These are phyloP conservation scores for Habrosyne pyritoides DNA, from an alignment of 2,888 invertebrate species.

Conservation along the genomic window DNA sequence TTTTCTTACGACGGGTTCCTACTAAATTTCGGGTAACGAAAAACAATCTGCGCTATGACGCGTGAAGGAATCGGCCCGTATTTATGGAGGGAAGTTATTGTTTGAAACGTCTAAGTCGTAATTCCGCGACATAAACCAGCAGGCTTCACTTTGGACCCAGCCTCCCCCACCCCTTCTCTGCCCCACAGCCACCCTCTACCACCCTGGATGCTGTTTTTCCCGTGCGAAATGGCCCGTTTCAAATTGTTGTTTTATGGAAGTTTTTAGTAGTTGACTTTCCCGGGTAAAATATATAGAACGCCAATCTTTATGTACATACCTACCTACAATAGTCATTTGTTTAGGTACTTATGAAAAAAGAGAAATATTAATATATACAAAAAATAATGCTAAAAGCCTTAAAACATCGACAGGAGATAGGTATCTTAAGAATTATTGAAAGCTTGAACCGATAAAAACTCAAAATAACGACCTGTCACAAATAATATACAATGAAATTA, in stretches of 20 bases:
- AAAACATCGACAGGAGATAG: constrained; percentile 39
- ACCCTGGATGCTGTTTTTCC: constrained; percentile 80
- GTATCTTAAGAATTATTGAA: constrained; percentile 69
- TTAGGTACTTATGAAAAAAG: neutral
- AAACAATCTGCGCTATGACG: constrained; percentile 77
- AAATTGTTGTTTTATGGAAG: constrained; percentile 84
- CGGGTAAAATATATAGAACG: constrained; percentile 74
- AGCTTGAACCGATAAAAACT: constrained; percentile 73
- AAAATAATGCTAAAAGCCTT: neutral
- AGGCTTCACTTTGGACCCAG: constrained; percentile 74
- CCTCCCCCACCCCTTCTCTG: constrained; percentile 28
- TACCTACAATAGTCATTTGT: constrained; percentile 33
- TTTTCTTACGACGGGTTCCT: constrained; percentile 18
- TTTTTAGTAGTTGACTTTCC: constrained; percentile 83
- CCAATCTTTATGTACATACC: constrained; percentile 66
- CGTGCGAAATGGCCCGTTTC: constrained; percentile 81
- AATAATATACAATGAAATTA: constrained; percentile 83
- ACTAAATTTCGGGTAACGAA: constrained; percentile 52
- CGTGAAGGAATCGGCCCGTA: constrained; percentile 82
- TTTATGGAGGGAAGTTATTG: constrained; percentile 81
- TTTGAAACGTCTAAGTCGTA: constrained; percentile 84
- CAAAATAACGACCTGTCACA: constrained; percentile 83
- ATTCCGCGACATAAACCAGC: constrained; percentile 79
- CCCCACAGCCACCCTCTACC: constrained; percentile 40
- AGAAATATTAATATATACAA: constrained; percentile 22